Conservation (phyloP, 2,797 vertebrate genomes). For the Hydrophis major region DNA sequence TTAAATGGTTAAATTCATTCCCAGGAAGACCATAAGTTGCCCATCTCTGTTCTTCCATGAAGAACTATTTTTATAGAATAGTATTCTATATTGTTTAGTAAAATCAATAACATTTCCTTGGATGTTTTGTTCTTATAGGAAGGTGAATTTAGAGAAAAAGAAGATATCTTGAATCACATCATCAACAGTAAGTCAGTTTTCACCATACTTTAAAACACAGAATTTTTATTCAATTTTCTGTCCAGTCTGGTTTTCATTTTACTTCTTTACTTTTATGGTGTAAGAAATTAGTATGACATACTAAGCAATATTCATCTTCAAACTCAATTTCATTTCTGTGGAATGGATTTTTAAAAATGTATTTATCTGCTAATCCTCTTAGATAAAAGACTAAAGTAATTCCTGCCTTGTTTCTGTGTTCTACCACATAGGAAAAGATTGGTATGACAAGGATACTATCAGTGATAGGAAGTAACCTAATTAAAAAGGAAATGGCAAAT, state of each 20-base stretch:
- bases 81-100: neutral
- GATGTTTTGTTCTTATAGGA: constrained; percentile 58
- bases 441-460: constrained; percentile 6
- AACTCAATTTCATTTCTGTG: constrained; percentile 57
- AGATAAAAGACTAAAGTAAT: constrained; percentile 62
- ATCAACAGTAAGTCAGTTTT: constrained; percentile 68
- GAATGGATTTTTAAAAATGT: constrained; percentile 53
- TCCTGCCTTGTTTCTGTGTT: constrained; percentile 29
- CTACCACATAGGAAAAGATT: constrained; percentile 27
- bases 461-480: neutral
- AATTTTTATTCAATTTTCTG: neutral
- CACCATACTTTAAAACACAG: constrained; percentile 29
- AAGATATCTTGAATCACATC: constrained; percentile 44
- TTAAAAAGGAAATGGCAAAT: neutral
- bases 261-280: constrained; percentile 27
- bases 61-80: neutral
- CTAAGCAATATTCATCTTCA: constrained; percentile 27
- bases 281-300: constrained; percentile 42
- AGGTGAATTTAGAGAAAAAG: constrained; percentile 51
- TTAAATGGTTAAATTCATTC: neutral
- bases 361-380: constrained; percentile 68
- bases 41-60: neutral
- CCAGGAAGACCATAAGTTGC: neutral
- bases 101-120: constrained; percentile 34
- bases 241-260: constrained; percentile 6